phyloP scores from a whole-genome alignment of 64 coral and sea anemone genomes.

The Orbicella faveolata region DNA sequence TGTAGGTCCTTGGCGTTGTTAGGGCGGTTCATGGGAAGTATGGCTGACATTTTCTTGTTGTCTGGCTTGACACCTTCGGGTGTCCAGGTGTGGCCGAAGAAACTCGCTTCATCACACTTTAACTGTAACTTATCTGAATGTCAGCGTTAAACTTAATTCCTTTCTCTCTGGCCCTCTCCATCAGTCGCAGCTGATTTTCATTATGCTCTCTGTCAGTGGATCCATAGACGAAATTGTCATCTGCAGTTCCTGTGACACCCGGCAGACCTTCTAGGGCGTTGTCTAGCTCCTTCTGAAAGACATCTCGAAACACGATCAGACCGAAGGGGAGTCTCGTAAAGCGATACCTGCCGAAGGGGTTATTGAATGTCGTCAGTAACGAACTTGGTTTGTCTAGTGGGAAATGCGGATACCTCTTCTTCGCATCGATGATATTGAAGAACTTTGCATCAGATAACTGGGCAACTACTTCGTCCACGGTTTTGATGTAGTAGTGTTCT shows the following conservation, averaged over 20 bases:
- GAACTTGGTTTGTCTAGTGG: too few species aligned
- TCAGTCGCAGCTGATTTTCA: background rate
- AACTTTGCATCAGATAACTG: too few species aligned
- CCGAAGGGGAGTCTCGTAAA: slow-evolving; percentile 55
- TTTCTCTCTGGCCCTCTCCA: slow-evolving; percentile 4
- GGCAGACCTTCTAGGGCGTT: slow-evolving; percentile 13
- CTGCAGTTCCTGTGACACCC: slow-evolving; percentile 45
- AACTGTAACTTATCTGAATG: slow-evolving; percentile 26
- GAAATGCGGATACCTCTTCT: too few species aligned
- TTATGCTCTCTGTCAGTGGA: slow-evolving; percentile 36
- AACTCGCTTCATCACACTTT: slow-evolving; percentile 8
- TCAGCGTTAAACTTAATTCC: slow-evolving; percentile 33
- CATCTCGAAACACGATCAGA: slow-evolving; percentile 42
- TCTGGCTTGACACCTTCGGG: slow-evolving; percentile 54
- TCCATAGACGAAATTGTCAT: slow-evolving; percentile 46
- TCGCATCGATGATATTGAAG: too few species aligned
- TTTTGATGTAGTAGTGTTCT: too few species aligned
- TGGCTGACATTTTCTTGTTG: slow-evolving; percentile 49
- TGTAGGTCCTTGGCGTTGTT: slow-evolving; percentile 49
- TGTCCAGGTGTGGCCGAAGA: slow-evolving; percentile 50
- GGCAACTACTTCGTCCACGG: too few species aligned
- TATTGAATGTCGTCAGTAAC: too few species aligned
- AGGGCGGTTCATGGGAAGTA: slow-evolving; percentile 32
- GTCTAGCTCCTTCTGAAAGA: slow-evolving; percentile 66
- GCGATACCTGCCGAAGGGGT: background rate